A percentile compares a stretch with the other conserved stretches of the same genome.
Conservation (phyloP, 2,888 invertebrate genomes). For the Eupithecia pulchellata region DNA sequence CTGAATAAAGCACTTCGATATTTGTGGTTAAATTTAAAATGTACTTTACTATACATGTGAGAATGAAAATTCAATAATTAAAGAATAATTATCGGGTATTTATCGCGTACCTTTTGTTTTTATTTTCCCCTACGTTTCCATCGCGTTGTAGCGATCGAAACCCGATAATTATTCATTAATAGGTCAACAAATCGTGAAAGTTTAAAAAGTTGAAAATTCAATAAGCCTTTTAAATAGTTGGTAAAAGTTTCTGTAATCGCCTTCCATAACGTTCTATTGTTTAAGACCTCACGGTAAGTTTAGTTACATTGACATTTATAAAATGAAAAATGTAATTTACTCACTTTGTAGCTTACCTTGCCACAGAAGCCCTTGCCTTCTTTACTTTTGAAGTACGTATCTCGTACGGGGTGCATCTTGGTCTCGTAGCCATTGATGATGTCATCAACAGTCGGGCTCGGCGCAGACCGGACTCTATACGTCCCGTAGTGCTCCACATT, state of each 20-base stretch:
- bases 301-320: slow-evolving; percentile 8
- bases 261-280: slow-evolving; percentile 13
- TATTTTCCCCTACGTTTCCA: no score
- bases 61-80: slow-evolving; percentile 2
- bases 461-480: slow-evolving; percentile 63
- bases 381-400: slow-evolving; percentile 78
- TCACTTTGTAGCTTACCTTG: slow-evolving; percentile 73
- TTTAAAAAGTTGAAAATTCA: no score
- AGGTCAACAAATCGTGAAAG: no score
- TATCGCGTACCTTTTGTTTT: no score
- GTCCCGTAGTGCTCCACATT: slow-evolving; percentile 75
- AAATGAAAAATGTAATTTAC: slow-evolving; percentile 36
- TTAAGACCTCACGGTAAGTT: neutral
- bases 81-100: no score
- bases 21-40: slow-evolving; percentile 7
- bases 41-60: neutral
- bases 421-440: slow-evolving; percentile 65
- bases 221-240: slow-evolving; percentile 2
- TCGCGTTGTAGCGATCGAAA: no score
- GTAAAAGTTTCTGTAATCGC: slow-evolving; percentile 8
- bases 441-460: slow-evolving; percentile 56
- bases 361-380: slow-evolving; percentile 68
- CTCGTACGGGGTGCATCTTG: slow-evolving; percentile 56
- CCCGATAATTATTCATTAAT: no score
- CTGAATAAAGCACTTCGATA: no score